These are phyloP conservation scores for Sphenodon punctatus DNA, from an alignment of 2,797 vertebrate genomes.

Conservation along the genomic window DNA sequence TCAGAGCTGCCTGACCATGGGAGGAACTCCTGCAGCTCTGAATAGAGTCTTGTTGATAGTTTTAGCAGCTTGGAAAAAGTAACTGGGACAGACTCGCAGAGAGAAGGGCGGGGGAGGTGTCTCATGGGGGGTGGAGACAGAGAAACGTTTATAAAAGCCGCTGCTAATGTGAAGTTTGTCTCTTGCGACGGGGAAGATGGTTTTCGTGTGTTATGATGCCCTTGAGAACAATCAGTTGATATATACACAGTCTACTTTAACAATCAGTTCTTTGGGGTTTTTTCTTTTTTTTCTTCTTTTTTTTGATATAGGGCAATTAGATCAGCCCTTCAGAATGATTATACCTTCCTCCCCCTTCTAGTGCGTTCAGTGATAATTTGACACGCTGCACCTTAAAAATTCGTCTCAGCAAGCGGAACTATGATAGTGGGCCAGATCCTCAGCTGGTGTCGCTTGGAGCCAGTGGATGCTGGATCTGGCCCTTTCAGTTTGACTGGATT, in stretches of 20 bases:
- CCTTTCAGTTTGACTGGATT: slow-evolving; percentile 11
- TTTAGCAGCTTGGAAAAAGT: not conserved
- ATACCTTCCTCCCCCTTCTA: no score
- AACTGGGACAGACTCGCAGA: not conserved
- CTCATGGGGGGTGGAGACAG: not conserved
- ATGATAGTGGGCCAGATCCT: not conserved
- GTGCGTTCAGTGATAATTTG: not conserved
- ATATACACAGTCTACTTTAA: no score
- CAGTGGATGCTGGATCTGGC: no score
- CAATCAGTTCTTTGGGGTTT: no score
- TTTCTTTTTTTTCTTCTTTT: not conserved
- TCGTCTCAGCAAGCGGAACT: not conserved
- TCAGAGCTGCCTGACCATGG: not conserved
- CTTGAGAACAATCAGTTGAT: not conserved
- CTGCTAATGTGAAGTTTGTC: not conserved
- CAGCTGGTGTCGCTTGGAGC: no score
- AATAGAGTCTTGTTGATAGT: not conserved
- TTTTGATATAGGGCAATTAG: not conserved
- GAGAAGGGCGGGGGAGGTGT: not conserved
- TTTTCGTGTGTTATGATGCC: no score
- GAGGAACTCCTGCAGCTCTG: not conserved
- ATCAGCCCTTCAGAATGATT: not conserved
- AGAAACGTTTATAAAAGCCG: not conserved
- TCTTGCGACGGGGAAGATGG: no score
- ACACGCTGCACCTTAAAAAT: not conserved